Conservation (phyloP, 1,140 invertebrate genomes). For the Sipha flava region DNA sequence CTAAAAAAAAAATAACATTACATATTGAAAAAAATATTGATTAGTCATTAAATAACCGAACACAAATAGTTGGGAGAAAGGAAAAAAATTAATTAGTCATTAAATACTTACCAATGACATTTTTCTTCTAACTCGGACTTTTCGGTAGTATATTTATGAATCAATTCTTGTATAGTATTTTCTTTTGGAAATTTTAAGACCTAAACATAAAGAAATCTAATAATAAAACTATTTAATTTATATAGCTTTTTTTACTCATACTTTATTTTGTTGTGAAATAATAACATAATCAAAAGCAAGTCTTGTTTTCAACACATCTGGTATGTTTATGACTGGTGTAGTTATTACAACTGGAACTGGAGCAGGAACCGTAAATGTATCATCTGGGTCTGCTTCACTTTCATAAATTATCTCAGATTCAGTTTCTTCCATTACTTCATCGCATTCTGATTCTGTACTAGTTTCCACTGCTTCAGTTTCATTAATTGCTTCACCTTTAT, state of each 20-base stretch:
- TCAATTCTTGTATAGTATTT: not conserved
- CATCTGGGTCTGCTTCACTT: not conserved
- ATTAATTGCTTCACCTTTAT: not conserved
- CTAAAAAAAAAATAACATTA: not conserved
- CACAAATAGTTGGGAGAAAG: too few species aligned
- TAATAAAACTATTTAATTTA: not conserved
- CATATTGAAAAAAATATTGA: not conserved
- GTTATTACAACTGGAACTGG: not conserved
- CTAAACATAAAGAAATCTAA: not conserved
- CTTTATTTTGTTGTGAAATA: not conserved
- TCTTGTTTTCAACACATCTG: not conserved
- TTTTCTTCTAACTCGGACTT: not conserved
- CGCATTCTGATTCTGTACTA: too few species aligned
- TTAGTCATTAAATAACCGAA: not conserved
- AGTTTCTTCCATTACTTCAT: too few species aligned
- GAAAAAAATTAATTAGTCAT: not conserved
- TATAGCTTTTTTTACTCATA: not conserved
- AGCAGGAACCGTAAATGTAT: not conserved
- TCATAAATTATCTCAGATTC: not conserved
- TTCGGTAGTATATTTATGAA: not conserved
- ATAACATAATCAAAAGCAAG: not conserved
- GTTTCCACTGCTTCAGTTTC: too few species aligned
- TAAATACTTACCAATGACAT: too few species aligned
- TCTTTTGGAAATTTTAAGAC: not conserved
- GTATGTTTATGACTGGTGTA: not conserved